Evolutionary conservation across 1,140 invertebrate species (phyloP).

Genomic region (Lordiphosa clarofinis): DNA sequence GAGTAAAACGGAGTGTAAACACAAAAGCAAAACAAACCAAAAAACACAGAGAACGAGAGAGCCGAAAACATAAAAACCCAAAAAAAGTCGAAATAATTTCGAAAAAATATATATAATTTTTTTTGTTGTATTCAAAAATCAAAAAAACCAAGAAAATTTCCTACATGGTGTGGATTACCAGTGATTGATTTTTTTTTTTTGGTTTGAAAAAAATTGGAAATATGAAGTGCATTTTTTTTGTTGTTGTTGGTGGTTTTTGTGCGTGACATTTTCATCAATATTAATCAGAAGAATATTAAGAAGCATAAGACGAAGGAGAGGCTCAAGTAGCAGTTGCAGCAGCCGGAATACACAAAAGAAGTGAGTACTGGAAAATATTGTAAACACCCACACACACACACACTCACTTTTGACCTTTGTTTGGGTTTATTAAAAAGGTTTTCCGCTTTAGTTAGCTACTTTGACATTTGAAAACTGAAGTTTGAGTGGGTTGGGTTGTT

Average conservation of each 20-base stretch:
- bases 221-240: background rate
- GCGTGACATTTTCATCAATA: too few relatives aligned
- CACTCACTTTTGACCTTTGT: too few relatives aligned
- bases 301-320: too few relatives aligned
- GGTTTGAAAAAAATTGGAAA: background rate
- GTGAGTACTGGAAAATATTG: too few relatives aligned
- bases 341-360: too few relatives aligned
- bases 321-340: too few relatives aligned
- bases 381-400: too few relatives aligned
- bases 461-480: too few relatives aligned
- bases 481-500: too few relatives aligned
- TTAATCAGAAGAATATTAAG: too few relatives aligned
- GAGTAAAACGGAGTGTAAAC: constrained; percentile 15
- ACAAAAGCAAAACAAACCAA: background rate
- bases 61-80: constrained; percentile 3
- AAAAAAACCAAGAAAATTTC: constrained; percentile 15
- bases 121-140: constrained; percentile 17
- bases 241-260: background rate
- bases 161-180: constrained; percentile 63
- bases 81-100: background rate
- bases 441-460: too few relatives aligned
- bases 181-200: constrained; percentile 19
- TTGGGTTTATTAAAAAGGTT: too few relatives aligned
- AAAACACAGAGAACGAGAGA: background rate
- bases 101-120: constrained; percentile 4